Conservation (phyloP, 2,797 vertebrate genomes). For the Dendrocincla fuliginosa region DNA sequence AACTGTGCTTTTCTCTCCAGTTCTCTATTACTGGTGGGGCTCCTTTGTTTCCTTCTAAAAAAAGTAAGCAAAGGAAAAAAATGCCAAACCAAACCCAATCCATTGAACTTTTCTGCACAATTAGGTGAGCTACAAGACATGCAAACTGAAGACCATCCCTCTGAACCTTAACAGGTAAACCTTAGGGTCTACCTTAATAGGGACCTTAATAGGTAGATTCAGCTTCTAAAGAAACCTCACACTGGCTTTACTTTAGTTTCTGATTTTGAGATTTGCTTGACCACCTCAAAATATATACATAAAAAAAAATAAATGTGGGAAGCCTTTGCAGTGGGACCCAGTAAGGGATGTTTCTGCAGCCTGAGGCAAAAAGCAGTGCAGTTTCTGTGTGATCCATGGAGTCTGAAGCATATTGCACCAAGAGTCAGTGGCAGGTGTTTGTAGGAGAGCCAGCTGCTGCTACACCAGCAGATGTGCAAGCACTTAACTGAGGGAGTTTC, state of each 20-base stretch:
- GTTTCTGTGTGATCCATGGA: neutral
- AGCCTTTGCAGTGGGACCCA: neutral
- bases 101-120: neutral
- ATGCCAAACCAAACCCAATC: neutral
- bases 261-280: neutral
- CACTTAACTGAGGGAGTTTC: neutral
- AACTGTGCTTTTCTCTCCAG: neutral
- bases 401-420: neutral
- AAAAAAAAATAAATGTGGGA: neutral
- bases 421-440: neutral
- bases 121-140: neutral
- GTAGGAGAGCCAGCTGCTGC: neutral
- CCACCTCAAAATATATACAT: neutral
- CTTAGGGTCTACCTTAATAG: neutral
- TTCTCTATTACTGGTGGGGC: neutral
- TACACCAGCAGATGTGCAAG: neutral
- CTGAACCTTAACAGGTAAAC: neutral
- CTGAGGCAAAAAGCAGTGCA: neutral
- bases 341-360: neutral
- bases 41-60: neutral
- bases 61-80: neutral
- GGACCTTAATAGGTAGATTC: neutral
- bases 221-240: neutral
- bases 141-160: neutral
- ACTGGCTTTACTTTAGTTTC: neutral